Conservation (phyloP, 2,797 vertebrate genomes). For the Platyrinchus mystaceus region DNA sequence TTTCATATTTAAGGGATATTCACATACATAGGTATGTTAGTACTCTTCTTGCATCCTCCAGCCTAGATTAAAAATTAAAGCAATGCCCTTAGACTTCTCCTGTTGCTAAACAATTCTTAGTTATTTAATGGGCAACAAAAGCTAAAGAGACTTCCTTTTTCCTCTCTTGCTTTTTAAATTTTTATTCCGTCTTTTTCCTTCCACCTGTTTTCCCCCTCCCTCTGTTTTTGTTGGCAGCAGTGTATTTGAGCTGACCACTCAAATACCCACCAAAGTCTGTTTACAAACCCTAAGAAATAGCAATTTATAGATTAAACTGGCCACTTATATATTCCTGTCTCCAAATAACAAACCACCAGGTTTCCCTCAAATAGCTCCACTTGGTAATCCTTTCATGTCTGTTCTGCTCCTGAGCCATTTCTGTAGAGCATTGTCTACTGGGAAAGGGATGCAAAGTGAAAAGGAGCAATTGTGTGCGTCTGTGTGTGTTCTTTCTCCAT, state of each 20-base stretch:
- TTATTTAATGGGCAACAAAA: background rate
- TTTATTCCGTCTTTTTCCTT: background rate
- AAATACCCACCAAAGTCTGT: background rate
- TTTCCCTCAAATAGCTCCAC: constrained; percentile 49
- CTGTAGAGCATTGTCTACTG: constrained; percentile 65
- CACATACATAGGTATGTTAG: background rate
- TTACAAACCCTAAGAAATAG: background rate
- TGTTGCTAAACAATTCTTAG: background rate
- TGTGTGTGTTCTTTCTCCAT: constrained; percentile 73
- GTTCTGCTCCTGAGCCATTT: constrained; percentile 69
- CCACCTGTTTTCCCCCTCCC: background rate
- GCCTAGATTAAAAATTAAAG: background rate
- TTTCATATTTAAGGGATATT: background rate
- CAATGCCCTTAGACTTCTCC: background rate
- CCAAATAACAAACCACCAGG: constrained; percentile 23
- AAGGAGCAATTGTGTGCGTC: constrained; percentile 49
- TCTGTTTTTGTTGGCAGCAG: background rate
- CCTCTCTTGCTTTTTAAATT: background rate
- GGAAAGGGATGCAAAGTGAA: constrained; percentile 69
- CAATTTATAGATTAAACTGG: constrained; percentile 22
- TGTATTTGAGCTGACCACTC: background rate
- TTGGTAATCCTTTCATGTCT: constrained; percentile 75
- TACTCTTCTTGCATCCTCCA: background rate
- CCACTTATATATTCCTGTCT: constrained; percentile 36
- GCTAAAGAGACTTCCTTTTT: background rate